phyloP scores from a whole-genome alignment of 2,797 vertebrate species.

The Aotus griseimembra region DNA sequence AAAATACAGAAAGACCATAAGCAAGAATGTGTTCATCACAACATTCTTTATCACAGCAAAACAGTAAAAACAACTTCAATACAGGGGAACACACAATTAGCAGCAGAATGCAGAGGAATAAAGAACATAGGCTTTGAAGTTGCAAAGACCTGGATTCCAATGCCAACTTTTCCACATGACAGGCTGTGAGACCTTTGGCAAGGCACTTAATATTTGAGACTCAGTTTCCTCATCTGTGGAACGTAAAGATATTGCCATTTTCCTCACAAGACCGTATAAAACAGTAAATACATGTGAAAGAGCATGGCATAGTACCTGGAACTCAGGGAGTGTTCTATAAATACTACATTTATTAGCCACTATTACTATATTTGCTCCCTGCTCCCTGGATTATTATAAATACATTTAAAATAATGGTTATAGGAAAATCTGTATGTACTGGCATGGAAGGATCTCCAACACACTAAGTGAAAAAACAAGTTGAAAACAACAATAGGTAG shows the following conservation, averaged over 20 bases:
- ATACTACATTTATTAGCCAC: not conserved
- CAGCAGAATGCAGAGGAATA: not conserved
- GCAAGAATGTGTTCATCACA: not conserved
- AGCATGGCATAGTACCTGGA: not conserved
- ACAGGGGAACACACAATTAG: not conserved
- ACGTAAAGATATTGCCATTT: not conserved
- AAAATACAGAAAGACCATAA: slow-evolving; percentile 6
- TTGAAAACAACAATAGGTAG: not conserved
- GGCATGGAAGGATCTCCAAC: not conserved
- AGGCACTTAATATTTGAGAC: not conserved
- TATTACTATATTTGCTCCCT: slow-evolving; percentile 1
- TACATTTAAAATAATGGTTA: slow-evolving; percentile 11
- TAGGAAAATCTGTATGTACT: slow-evolving; percentile 15
- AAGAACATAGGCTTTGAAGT: not conserved
- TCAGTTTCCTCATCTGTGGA: slow-evolving; percentile 24
- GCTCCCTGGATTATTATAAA: slow-evolving; percentile 35
- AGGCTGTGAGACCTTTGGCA: not conserved
- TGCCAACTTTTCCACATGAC: not conserved
- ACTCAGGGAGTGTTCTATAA: not conserved
- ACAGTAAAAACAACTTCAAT: not conserved
- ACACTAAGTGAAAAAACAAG: not conserved
- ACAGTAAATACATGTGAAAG: not conserved
- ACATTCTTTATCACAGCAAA: not conserved
- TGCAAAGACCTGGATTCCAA: not conserved
- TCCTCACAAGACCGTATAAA: not conserved